Evolutionary conservation across 1,140 invertebrate genomes (phyloP).

Genomic region (Limonius californicus): DNA sequence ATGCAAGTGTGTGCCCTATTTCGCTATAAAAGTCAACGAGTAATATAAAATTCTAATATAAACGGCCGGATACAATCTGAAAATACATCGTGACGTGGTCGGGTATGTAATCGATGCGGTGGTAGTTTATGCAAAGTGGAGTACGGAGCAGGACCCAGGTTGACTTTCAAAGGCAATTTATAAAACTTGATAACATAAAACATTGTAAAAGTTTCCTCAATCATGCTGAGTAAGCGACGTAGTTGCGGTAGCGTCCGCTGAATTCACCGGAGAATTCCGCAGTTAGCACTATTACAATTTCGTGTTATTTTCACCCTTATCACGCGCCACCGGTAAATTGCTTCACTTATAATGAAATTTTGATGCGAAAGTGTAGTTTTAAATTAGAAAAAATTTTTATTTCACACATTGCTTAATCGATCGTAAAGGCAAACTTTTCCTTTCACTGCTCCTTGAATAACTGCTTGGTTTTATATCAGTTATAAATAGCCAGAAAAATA

Average conservation of each 20-base stretch:
- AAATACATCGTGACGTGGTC: constrained; percentile 40
- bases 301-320: background rate
- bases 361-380: no score
- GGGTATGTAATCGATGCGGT: constrained; percentile 40
- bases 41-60: constrained; percentile 45
- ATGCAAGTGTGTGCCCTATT: constrained; percentile 38
- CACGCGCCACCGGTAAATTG: no score
- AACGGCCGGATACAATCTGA: constrained; percentile 44
- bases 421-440: no score
- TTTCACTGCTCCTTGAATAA: no score
- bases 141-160: constrained; percentile 33
- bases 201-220: constrained; percentile 39
- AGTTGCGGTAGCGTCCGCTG: background rate
- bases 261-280: background rate
- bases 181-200: constrained; percentile 43
- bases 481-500: no score
- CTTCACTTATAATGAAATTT: no score
- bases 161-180: constrained; percentile 43
- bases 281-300: background rate
- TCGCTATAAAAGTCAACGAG: constrained; percentile 25
- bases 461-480: no score
- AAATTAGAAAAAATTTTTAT: no score
- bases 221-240: constrained; percentile 24
- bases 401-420: no score
- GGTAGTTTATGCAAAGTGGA: constrained; percentile 42